Evolutionary conservation across 2,797 vertebrate genomes (phyloP).

Genomic region (Poliocrania exsul): DNA sequence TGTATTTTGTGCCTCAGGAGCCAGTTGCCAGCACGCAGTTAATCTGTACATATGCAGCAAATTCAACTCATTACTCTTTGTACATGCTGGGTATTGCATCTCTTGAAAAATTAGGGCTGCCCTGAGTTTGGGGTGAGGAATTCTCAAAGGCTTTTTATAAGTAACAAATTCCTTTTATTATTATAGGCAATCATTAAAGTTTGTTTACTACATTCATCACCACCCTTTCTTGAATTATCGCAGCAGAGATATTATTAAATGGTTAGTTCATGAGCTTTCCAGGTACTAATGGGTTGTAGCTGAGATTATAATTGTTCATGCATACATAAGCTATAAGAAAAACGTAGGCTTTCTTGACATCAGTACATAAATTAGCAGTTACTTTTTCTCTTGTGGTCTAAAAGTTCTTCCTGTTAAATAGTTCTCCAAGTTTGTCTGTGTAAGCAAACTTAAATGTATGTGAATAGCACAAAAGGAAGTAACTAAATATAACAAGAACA

Average conservation of each 20-base stretch:
- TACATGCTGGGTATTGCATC: background rate
- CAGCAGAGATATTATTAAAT: background rate
- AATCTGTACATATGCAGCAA: background rate
- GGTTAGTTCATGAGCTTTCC: background rate
- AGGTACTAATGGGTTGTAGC: background rate
- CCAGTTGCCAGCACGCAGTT: background rate
- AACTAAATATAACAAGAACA: background rate
- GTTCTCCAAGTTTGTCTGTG: background rate
- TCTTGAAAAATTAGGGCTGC: background rate
- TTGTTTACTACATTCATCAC: background rate
- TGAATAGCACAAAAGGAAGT: background rate
- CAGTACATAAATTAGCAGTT: background rate
- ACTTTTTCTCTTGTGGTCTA: background rate
- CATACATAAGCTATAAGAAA: background rate
- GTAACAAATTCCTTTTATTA: background rate
- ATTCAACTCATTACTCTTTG: background rate
- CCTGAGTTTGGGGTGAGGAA: background rate
- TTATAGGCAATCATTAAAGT: background rate
- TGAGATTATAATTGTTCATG: conserved; percentile 1
- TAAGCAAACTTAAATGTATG: background rate
- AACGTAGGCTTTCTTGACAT: background rate
- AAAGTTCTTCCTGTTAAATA: background rate
- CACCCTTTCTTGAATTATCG: background rate
- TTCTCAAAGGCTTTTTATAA: background rate
- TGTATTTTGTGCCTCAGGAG: background rate